phyloP scores from a whole-genome alignment of 2,888 invertebrate genomes.

The Orthosia gracilis region DNA sequence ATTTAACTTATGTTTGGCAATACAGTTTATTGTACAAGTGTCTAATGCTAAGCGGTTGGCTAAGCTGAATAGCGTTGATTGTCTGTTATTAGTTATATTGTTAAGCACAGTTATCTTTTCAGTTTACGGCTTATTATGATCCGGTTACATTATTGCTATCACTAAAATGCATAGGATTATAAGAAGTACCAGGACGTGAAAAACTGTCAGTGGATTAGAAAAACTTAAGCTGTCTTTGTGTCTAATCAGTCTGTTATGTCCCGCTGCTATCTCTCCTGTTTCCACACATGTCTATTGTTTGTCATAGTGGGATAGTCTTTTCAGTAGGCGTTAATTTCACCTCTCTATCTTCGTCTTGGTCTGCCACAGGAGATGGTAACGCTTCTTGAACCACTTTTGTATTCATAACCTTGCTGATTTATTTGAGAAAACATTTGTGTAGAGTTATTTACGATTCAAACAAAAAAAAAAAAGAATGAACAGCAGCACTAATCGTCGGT shows the following conservation, averaged over 20 bases:
- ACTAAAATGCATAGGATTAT: not conserved
- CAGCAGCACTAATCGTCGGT: slow-evolving; percentile 11
- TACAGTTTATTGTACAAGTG: slow-evolving; percentile 63
- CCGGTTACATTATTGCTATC: not conserved
- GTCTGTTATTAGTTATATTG: slow-evolving; percentile 7
- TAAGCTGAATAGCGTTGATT: not conserved
- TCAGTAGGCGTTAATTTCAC: not conserved
- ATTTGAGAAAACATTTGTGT: not conserved
- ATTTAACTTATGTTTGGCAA: slow-evolving; percentile 69
- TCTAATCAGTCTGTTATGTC: not conserved
- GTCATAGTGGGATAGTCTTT: not conserved
- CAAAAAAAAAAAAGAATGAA: slow-evolving; percentile 17
- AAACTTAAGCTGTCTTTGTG: not conserved
- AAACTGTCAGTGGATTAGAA: not conserved
- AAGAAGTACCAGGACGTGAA: not conserved
- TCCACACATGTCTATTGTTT: not conserved
- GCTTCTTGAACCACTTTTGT: not conserved
- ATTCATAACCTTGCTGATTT: not conserved
- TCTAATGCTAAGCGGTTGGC: slow-evolving; percentile 23
- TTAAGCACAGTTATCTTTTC: not conserved
- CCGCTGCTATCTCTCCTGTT: not conserved
- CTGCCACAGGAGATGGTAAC: not conserved
- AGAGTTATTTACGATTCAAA: not conserved
- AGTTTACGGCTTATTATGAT: not conserved
- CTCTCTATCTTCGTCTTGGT: not conserved